Base-by-base conservation (phyloP, 2,888 invertebrate genomes). In the Monopis laevigella region DNA sequence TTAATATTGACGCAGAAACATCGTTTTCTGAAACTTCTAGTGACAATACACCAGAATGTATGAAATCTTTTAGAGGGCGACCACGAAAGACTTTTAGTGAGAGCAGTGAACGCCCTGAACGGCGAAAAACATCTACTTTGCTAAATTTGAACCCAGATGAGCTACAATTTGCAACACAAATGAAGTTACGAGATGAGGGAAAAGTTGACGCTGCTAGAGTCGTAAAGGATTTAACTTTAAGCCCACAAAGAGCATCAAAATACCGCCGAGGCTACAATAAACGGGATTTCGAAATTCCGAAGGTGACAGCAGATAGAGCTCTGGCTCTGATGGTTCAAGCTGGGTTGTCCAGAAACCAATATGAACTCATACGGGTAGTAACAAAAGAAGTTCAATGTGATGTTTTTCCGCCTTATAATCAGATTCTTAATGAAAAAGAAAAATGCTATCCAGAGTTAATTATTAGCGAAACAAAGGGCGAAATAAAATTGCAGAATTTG, bases 81-180 rank as follows among this genome's bases (percentile, higher is more conserved):
- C 46, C 48, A 17, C 36, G 38, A 28, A 48, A 50, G 36, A 40
- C 41, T 3, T 48, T 45, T 32, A 8, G n/a, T 42, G 40, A 46
- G 2, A 44, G 21, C 21, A 41, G 43, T 43, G 43, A 49, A 41
- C 35, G 42, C 32, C 45, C 41, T 16, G 44, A 39, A 45, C 32
- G 44, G 13, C 27, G 46, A 38, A 48, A 49, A 44, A 48, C 50
- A 11, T 28, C 43, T 41, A 40, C 45, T 10, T 43, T 50, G 39
- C 38, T 45, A 36, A 28, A 39, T 13, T 18, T 26, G 16, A 24
- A 39, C 11, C 1, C 8, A 34, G 40, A 44, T 36, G 46, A 41
- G 32, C 21, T 48, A 29, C 35, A 42, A 10, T 46, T 48, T 34
- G 47, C 50, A 19, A 44, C 43, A 29, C 45, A 46, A 39, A 43